Conservation (phyloP, 2,888 invertebrate species). For the Hypercompe scribonia region DNA sequence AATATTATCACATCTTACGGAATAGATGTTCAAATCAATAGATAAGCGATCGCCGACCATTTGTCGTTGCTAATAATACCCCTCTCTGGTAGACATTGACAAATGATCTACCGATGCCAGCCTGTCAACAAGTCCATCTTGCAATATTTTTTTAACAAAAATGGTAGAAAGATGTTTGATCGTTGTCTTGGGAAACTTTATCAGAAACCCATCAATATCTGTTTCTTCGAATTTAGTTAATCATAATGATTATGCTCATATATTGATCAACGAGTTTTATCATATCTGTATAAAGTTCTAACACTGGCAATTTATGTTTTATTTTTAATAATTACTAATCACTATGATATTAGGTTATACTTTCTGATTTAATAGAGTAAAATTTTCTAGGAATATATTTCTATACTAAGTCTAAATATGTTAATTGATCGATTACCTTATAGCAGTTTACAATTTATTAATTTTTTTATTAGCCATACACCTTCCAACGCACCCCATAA, state of each 20-base stretch:
- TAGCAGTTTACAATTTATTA: too few relatives aligned
- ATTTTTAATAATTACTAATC: too few relatives aligned
- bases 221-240: slow-evolving; percentile 9
- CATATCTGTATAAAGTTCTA: not conserved
- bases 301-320: too few relatives aligned
- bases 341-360: too few relatives aligned
- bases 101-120: slow-evolving; percentile 64
- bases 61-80: slow-evolving; percentile 72
- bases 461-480: too few relatives aligned
- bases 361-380: too few relatives aligned
- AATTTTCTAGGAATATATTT: too few relatives aligned
- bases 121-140: slow-evolving; percentile 66
- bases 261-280: not conserved
- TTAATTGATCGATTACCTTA: too few relatives aligned
- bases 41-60: slow-evolving; percentile 70
- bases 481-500: too few relatives aligned
- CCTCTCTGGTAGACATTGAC: slow-evolving; percentile 58
- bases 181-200: slow-evolving; percentile 20
- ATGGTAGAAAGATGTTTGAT: slow-evolving; percentile 20
- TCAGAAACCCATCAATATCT: slow-evolving; percentile 18
- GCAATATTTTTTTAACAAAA: slow-evolving; percentile 58
- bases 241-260: not conserved
- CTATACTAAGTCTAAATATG: too few relatives aligned
- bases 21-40: slow-evolving; percentile 62
- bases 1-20: slow-evolving; percentile 57